Conservation (phyloP, 2,113 vertebrate genomes). For the Oreochromis spilurus region DNA sequence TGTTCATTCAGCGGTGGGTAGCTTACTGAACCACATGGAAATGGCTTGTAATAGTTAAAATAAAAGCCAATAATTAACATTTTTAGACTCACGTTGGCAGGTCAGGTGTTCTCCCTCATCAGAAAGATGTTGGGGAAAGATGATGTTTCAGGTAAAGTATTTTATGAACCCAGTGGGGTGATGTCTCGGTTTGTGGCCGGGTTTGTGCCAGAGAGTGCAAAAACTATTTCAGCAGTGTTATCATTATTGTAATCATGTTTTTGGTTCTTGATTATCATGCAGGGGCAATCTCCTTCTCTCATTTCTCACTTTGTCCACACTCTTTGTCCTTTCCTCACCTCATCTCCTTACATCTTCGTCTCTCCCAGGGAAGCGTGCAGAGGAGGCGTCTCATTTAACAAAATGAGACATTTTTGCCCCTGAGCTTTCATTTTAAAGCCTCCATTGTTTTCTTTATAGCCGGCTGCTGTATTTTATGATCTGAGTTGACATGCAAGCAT, state of each 20-base stretch:
- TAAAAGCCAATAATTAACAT: background rate
- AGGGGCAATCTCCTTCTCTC: background rate
- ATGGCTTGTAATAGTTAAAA: background rate
- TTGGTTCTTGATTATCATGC: background rate
- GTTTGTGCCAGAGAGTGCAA: background rate
- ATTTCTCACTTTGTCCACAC: background rate
- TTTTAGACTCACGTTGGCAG: background rate
- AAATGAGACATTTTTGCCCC: background rate
- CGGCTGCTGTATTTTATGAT: background rate
- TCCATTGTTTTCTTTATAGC: background rate
- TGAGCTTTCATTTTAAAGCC: background rate
- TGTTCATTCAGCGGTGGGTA: background rate
- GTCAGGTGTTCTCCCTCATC: background rate
- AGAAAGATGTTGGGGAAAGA: background rate
- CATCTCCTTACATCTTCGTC: background rate
- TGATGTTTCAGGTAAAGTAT: background rate
- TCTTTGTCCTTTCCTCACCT: background rate
- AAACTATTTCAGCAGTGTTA: background rate
- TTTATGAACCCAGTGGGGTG: background rate
- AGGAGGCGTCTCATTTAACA: background rate
- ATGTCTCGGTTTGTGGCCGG: background rate
- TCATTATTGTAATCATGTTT: background rate
- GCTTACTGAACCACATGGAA: background rate
- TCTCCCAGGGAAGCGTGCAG: background rate
- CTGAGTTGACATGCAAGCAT: background rate